These are phyloP conservation scores for Coleophora flavipennella DNA, from an alignment of 2,888 invertebrate species.

Conservation along the genomic window DNA sequence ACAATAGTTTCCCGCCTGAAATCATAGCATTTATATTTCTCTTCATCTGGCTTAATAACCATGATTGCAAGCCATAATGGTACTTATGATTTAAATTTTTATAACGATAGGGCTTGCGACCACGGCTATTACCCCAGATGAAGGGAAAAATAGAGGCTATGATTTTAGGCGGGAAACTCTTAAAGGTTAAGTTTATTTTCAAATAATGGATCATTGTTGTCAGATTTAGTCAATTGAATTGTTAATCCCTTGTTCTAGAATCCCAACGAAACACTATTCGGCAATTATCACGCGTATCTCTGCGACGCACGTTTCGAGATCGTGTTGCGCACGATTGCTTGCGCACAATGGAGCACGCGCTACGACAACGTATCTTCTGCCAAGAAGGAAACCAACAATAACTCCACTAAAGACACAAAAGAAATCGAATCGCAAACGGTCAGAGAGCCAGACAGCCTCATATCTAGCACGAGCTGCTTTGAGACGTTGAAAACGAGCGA, in stretches of 20 bases:
- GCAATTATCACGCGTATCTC: conserved; percentile 89
- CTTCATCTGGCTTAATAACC: too few relatives aligned
- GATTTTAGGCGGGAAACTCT: too few relatives aligned
- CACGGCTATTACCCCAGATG: too few relatives aligned
- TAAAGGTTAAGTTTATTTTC: too few relatives aligned
- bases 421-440: conserved; percentile 27
- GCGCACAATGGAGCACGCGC: conserved; percentile 82
- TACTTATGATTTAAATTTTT: too few relatives aligned
- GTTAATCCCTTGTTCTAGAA: conserved; percentile 36
- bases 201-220: too few relatives aligned
- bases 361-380: conserved; percentile 78
- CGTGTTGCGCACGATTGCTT: conserved; percentile 80
- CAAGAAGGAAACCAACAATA: conserved; percentile 53
- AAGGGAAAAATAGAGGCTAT: too few relatives aligned
- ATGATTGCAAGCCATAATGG: too few relatives aligned
- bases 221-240: too few relatives aligned
- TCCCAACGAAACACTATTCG: conserved; percentile 78
- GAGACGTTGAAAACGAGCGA: conserved; percentile 46
- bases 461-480: conserved; percentile 62
- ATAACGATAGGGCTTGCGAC: too few relatives aligned
- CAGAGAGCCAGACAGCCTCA: conserved; percentile 58
- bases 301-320: conserved; percentile 88
- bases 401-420: conserved; percentile 40
- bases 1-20: too few relatives aligned
- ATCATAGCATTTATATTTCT: too few relatives aligned